Conservation (phyloP, 2,113 vertebrate species). For the Lonchura striata region DNA sequence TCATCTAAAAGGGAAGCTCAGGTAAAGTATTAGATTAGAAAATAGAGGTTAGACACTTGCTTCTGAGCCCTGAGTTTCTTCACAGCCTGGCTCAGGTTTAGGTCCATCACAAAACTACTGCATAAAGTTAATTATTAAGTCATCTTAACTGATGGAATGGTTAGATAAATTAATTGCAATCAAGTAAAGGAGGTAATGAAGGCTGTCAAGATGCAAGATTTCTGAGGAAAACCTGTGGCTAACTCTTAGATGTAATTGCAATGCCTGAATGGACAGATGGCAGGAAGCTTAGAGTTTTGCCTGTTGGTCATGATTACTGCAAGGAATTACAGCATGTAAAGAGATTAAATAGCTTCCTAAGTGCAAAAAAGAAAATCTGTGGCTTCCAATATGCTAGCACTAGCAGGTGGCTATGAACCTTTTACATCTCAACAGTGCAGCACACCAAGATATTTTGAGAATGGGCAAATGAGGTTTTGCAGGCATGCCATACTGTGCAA, state of each 20-base stretch:
- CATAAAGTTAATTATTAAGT: background rate
- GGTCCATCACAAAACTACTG: background rate
- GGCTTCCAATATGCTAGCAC: background rate
- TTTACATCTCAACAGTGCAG: background rate
- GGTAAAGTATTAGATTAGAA: background rate
- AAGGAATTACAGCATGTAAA: background rate
- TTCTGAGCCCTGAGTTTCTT: background rate
- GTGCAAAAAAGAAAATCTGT: background rate
- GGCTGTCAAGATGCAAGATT: rapidly evolving
- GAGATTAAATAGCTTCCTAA: background rate
- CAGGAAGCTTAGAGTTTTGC: background rate
- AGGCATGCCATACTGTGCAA: background rate
- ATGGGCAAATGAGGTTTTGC: background rate
- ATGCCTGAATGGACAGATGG: background rate
- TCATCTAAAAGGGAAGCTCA: background rate
- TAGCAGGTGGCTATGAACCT: background rate
- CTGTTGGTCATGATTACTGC: background rate
- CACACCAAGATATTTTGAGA: background rate
- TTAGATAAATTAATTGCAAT: background rate
- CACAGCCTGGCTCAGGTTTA: background rate
- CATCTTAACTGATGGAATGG: background rate
- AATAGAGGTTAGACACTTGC: background rate
- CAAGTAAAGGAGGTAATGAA: background rate
- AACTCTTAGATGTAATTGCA: background rate
- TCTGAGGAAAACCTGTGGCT: background rate